phyloP scores from a whole-genome alignment of 1,140 invertebrate genomes.

The Euwallacea fornicatus region DNA sequence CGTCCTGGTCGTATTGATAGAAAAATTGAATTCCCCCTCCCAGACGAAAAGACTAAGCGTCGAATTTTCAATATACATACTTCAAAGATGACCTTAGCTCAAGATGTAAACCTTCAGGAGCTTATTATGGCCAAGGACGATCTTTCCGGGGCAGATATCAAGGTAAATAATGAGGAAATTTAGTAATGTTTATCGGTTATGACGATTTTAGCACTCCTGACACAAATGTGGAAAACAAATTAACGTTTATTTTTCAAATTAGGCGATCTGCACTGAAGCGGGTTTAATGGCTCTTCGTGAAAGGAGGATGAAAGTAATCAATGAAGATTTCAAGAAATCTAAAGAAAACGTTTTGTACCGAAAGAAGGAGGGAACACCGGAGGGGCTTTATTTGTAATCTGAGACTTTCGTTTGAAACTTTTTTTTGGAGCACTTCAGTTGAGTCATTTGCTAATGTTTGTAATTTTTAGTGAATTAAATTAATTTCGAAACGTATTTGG shows the following conservation, averaged over 20 bases:
- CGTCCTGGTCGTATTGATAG: slow-evolving; percentile 98
- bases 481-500: too few relatives aligned
- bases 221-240: slow-evolving; percentile 15
- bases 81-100: slow-evolving; percentile 94
- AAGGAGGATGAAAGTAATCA: slow-evolving; percentile 98
- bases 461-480: too few relatives aligned
- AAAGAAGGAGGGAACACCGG: slow-evolving; percentile 99
- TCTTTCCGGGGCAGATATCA: slow-evolving; percentile 94
- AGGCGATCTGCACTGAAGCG: slow-evolving; percentile 99
- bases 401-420: too few relatives aligned
- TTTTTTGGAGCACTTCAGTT: too few relatives aligned
- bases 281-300: slow-evolving; percentile 97
- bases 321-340: slow-evolving; percentile 99
- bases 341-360: slow-evolving; percentile 99
- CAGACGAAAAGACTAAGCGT: slow-evolving; percentile 98
- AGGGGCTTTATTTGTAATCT: slow-evolving; percentile 94
- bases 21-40: slow-evolving; percentile 99
- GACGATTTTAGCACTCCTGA: not conserved
- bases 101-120: slow-evolving; percentile 97
- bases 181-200: not conserved
- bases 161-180: slow-evolving; percentile 56
- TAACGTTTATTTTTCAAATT: slow-evolving; percentile 38
- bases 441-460: too few relatives aligned
- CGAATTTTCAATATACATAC: slow-evolving; percentile 99
- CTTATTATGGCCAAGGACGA: slow-evolving; percentile 99